phyloP scores from a whole-genome alignment of 1,140 invertebrate species.

The Ceratosolen fusciceps region DNA sequence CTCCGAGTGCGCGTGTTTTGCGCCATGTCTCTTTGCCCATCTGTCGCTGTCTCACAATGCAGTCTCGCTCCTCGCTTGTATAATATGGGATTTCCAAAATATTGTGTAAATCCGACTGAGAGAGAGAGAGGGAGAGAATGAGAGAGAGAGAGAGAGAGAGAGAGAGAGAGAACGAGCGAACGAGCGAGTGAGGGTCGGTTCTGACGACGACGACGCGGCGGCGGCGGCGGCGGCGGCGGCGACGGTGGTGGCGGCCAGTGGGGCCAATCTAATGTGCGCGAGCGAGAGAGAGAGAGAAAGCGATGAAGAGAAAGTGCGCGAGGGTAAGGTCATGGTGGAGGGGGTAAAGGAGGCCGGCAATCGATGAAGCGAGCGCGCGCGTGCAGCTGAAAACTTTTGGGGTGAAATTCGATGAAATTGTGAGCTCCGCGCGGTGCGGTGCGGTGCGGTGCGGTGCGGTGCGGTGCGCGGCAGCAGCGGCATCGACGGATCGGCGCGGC shows the following conservation, averaged over 20 bases:
- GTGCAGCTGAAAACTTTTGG: slow-evolving; percentile 69
- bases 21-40: slow-evolving; percentile 56
- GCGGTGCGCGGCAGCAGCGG: not conserved
- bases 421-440: slow-evolving; percentile 25
- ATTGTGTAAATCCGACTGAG: slow-evolving; percentile 70
- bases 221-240: slow-evolving; percentile 47
- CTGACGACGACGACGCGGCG: no score
- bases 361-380: slow-evolving; percentile 51
- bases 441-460: no score
- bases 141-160: slow-evolving; percentile 3
- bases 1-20: slow-evolving; percentile 13
- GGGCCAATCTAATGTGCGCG: no score
- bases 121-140: not conserved
- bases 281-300: no score
- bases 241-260: no score
- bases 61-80: slow-evolving; percentile 47
- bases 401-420: slow-evolving; percentile 66
- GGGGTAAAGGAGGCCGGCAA: not conserved
- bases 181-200: not conserved
- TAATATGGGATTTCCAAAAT: slow-evolving; percentile 73
- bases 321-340: slow-evolving; percentile 35
- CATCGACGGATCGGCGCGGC: not conserved
- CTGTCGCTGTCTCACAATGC: slow-evolving; percentile 60
- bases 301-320: no score
- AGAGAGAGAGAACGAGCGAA: not conserved